A percentile compares a stretch with the other conserved stretches of the same genome.
phyloP scores from a whole-genome alignment of 2,797 vertebrate genomes.

The Linurgus olivaceus region DNA sequence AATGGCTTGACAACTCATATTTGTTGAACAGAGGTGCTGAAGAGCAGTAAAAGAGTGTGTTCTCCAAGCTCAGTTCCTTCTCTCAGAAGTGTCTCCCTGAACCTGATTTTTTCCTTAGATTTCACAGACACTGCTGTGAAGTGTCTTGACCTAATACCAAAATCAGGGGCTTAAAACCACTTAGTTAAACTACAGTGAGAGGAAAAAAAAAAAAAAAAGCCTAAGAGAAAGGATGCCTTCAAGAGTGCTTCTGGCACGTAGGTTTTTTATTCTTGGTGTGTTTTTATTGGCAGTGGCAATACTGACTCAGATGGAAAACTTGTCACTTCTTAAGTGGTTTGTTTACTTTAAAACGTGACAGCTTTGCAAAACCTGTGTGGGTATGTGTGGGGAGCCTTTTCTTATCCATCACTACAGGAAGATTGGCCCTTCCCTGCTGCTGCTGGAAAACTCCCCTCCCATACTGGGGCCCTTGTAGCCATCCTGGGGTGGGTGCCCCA shows the following conservation, averaged over 20 bases:
- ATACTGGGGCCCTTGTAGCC: background rate
- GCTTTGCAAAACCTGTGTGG: background rate
- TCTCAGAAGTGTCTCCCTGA: background rate
- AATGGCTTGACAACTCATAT: background rate
- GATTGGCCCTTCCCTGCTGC: background rate
- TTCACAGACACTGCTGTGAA: background rate
- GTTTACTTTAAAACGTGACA: background rate
- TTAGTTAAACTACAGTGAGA: background rate
- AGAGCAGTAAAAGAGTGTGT: background rate
- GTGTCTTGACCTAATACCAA: background rate
- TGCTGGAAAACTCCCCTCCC: background rate
- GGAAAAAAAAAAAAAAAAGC: too few species aligned
- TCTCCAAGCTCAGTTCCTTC: background rate
- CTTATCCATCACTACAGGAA: background rate
- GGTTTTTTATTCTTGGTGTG: background rate
- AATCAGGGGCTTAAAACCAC: background rate
- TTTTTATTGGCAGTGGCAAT: background rate
- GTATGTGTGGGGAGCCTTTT: background rate
- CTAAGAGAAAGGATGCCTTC: background rate
- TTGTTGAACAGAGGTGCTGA: background rate
- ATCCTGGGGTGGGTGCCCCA: rapidly evolving
- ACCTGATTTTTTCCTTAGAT: background rate
- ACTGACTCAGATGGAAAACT: background rate
- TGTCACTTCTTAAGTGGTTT: background rate
- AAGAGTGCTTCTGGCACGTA: background rate